Percentiles rank a stretch among this genome's conserved stretches.
Evolutionary conservation across 2,888 invertebrate genomes (phyloP).

Genomic region (Tryphoninae sp.): DNA sequence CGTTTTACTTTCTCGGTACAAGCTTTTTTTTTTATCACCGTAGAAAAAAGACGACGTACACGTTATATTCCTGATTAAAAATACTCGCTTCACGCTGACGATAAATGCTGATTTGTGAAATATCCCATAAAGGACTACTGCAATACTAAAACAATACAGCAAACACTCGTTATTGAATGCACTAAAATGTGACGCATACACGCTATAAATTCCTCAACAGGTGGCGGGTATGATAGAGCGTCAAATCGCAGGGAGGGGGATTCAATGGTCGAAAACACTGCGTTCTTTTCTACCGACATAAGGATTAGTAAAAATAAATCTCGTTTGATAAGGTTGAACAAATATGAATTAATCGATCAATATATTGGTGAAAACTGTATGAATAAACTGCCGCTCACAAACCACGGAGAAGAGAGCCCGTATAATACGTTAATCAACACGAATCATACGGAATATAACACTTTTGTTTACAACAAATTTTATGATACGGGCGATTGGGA

Average conservation of each 20-base stretch:
- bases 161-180: constrained; percentile 31
- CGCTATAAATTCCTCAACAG: constrained; percentile 39
- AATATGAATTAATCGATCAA: background rate
- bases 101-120: background rate
- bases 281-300: background rate
- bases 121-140: constrained; percentile 18
- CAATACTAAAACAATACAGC: constrained; percentile 35
- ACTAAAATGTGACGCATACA: constrained; percentile 36
- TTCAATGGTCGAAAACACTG: constrained; percentile 13
- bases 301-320: background rate
- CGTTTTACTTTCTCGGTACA: background rate
- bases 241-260: background rate
- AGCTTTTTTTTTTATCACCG: background rate
- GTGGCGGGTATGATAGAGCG: background rate
- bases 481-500: constrained; percentile 19
- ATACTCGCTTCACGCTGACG: background rate
- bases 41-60: background rate
- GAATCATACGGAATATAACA: background rate
- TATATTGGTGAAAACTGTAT: background rate
- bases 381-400: background rate
- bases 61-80: background rate
- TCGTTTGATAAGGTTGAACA: background rate
- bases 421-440: background rate
- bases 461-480: background rate
- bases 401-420: constrained; percentile 9